These are phyloP conservation scores for Corapipo altera DNA, from an alignment of 2,113 vertebrate genomes.

Conservation along the genomic window DNA sequence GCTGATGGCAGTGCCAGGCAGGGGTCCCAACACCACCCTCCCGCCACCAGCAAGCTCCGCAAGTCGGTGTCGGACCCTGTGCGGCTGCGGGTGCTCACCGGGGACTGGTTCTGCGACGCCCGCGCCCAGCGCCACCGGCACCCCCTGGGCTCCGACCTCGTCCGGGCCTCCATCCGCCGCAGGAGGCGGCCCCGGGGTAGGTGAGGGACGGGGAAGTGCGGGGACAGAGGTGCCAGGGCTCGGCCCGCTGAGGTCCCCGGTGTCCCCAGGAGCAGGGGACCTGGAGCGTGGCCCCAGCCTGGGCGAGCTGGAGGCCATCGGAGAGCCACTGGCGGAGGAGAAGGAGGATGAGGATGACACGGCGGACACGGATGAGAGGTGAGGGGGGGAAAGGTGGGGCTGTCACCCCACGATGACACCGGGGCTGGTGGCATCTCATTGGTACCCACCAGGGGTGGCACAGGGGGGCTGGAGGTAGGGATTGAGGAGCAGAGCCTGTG, in stretches of 20 bases:
- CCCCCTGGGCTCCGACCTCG: conserved; percentile 79
- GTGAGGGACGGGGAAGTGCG: neutral
- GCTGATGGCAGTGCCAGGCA: fast-evolving
- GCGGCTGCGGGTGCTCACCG: conserved; percentile 79
- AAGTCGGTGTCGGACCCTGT: conserved; percentile 75
- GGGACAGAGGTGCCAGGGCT: fast-evolving
- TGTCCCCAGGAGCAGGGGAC: neutral
- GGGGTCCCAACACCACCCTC: fast-evolving
- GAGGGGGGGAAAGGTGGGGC: neutral
- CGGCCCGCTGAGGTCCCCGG: neutral
- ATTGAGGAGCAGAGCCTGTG: fast-evolving
- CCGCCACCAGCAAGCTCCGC: conserved; percentile 76
- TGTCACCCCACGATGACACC: neutral
- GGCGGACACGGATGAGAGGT: neutral
- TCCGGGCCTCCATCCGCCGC: conserved; percentile 86
- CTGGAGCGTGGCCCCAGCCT: neutral
- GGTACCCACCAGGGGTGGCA: neutral
- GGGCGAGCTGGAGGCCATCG: neutral
- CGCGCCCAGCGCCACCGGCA: conserved; percentile 79
- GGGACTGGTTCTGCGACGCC: conserved; percentile 89
- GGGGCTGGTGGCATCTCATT: neutral
- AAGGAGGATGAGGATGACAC: conserved; percentile 9
- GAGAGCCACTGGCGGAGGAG: neutral
- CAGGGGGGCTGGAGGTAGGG: neutral
- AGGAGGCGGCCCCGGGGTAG: conserved; percentile 82